Conservation (phyloP, 1,140 invertebrate species). For the Oryzaephilus surinamensis region DNA sequence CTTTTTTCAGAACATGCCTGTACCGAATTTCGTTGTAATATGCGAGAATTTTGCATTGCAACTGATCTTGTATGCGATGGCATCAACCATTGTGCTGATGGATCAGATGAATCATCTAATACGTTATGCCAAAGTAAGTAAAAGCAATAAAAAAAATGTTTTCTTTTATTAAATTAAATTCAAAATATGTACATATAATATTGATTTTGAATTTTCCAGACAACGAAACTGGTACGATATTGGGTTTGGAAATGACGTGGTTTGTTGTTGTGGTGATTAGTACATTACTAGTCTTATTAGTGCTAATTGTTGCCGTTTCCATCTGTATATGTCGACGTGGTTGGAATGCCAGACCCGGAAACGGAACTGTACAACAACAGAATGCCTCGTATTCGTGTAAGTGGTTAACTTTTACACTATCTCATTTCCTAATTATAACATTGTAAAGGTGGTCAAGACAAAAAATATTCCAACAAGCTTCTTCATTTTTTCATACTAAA, state of each 20-base stretch:
- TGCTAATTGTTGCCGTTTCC: slow-evolving; percentile 52
- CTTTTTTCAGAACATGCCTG: slow-evolving; percentile 67
- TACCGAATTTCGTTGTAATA: slow-evolving; percentile 76
- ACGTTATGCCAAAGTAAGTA: slow-evolving; percentile 71
- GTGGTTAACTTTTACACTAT: slow-evolving; percentile 16
- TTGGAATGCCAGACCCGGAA: slow-evolving; percentile 39
- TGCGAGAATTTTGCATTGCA: slow-evolving; percentile 81
- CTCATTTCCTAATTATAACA: neutral
- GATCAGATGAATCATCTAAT: slow-evolving; percentile 74
- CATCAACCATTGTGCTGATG: slow-evolving; percentile 87
- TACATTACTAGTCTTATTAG: slow-evolving; percentile 52
- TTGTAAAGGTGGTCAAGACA: too few species aligned
- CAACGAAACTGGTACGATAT: slow-evolving; percentile 56
- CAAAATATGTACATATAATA: too few species aligned
- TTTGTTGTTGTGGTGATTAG: slow-evolving; percentile 61
- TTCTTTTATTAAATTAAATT: slow-evolving; percentile 3
- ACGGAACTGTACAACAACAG: slow-evolving; percentile 42
- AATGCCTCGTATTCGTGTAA: slow-evolving; percentile 41
- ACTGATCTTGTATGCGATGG: slow-evolving; percentile 80
- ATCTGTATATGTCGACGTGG: slow-evolving; percentile 65
- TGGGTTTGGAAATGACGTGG: slow-evolving; percentile 64
- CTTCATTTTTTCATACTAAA: too few species aligned
- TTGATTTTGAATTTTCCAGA: slow-evolving; percentile 42
- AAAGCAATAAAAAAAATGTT: neutral
- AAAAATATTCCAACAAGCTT: too few species aligned